Conservation (phyloP, 1,140 invertebrate species). For the Schlechtendalia chinensis region DNA sequence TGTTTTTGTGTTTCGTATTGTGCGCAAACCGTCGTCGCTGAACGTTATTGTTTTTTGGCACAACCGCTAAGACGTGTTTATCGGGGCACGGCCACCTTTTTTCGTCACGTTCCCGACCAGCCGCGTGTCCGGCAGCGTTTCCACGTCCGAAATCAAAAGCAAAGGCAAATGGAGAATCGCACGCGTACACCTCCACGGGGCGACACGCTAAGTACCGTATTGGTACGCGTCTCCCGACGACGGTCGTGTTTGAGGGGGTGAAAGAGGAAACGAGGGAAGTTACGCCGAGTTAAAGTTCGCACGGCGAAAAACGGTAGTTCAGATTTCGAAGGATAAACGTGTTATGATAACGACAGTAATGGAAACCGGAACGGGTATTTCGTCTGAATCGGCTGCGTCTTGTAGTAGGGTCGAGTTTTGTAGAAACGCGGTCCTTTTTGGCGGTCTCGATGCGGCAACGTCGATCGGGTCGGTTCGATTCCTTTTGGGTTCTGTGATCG, state of each 20-base stretch:
- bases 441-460: too few species aligned
- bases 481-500: not conserved
- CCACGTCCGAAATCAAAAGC: constrained; percentile 35
- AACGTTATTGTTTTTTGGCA: too few species aligned
- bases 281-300: not conserved
- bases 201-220: not conserved
- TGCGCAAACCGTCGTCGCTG: too few species aligned
- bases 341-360: not conserved
- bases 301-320: not conserved
- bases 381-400: constrained; percentile 27
- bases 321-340: not conserved
- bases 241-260: too few species aligned
- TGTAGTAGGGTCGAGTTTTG: not conserved
- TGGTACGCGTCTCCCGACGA: not conserved
- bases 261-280: not conserved
- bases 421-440: constrained; percentile 16
- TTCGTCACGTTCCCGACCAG: not conserved
- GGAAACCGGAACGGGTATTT: constrained; percentile 7
- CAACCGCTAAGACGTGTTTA: too few species aligned
- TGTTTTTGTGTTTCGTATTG: too few species aligned
- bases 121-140: not conserved
- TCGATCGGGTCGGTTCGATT: not conserved
- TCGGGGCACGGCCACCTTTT: not conserved
- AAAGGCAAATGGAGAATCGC: not conserved
- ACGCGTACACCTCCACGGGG: constrained; percentile 7